Percentiles rank a stretch among this genome's conserved stretches.
Evolutionary conservation across 1,140 invertebrate species (phyloP).

Genomic region (Drosophila punjabiensis): DNA sequence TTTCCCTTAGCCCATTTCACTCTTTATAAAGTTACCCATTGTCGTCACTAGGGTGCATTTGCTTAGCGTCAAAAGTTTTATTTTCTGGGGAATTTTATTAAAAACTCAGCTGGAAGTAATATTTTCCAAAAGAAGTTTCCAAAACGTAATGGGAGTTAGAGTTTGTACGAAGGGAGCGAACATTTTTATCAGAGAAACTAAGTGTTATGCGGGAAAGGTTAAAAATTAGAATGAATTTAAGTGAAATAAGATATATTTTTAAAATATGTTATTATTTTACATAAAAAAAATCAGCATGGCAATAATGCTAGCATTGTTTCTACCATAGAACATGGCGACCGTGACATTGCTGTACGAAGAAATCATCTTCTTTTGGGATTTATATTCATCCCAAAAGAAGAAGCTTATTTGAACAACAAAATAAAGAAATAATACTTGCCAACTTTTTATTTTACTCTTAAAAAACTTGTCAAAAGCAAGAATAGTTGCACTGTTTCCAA

Average conservation of each 20-base stretch:
- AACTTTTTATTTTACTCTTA: too few species aligned
- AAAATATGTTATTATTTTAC: too few species aligned
- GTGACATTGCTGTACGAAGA: background rate
- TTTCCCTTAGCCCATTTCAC: conserved; percentile 36
- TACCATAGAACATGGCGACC: background rate
- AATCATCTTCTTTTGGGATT: too few species aligned
- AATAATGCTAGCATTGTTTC: too few species aligned
- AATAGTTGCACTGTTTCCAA: too few species aligned
- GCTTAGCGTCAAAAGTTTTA: conserved; percentile 47
- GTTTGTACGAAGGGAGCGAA: background rate
- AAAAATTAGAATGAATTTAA: background rate
- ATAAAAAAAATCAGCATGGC: too few species aligned
- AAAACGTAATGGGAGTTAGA: conserved; percentile 16
- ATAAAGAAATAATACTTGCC: too few species aligned
- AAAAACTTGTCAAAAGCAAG: too few species aligned
- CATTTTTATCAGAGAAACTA: conserved; percentile 3
- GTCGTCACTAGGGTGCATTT: conserved; percentile 54
- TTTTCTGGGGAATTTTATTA: conserved; percentile 50
- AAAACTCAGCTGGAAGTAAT: conserved; percentile 38
- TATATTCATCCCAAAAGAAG: too few species aligned
- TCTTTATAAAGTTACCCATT: conserved; percentile 48
- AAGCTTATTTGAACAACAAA: too few species aligned
- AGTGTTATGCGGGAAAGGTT: conserved; percentile 1
- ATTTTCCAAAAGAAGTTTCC: conserved; percentile 42
- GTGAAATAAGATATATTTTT: background rate